phyloP scores from a whole-genome alignment of 2,113 vertebrate species.

The Thunnus maccoyii region DNA sequence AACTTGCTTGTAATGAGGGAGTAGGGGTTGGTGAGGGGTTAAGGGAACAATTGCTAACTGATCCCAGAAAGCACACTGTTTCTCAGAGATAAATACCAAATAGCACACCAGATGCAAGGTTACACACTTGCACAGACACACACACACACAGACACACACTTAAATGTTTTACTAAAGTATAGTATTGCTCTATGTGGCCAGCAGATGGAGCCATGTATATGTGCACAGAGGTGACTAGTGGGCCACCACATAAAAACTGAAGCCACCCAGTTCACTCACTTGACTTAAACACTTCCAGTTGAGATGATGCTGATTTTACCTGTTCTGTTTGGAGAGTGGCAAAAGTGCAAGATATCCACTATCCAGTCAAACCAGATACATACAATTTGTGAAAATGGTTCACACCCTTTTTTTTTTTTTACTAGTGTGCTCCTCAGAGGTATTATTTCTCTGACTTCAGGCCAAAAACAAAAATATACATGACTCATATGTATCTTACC shows the following conservation, averaged over 20 bases:
- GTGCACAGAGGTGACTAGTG: neutral
- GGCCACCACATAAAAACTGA: neutral
- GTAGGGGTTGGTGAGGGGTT: conserved; percentile 38
- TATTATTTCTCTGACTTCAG: neutral
- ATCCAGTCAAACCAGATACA: neutral
- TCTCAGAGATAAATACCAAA: conserved; percentile 36
- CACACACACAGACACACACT: neutral
- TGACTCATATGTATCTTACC: too few species aligned
- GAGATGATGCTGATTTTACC: neutral
- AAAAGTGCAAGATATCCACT: neutral
- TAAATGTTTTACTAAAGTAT: neutral
- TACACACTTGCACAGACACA: conserved; percentile 10
- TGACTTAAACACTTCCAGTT: neutral
- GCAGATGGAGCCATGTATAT: conserved; percentile 71
- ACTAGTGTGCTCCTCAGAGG: neutral
- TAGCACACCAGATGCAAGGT: conserved; percentile 35
- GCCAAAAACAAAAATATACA: too few species aligned
- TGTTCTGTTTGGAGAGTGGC: neutral
- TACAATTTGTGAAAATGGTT: neutral
- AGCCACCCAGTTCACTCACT: neutral
- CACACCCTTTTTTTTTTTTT: neutral
- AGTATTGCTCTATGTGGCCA: conserved; percentile 57
- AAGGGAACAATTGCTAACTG: conserved; percentile 65
- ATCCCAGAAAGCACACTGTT: conserved; percentile 40
- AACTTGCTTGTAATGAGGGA: conserved; percentile 33